Percentiles rank a stretch among this genome's conserved stretches.
phyloP scores from a whole-genome alignment of 2,888 invertebrate genomes.

The Oligia fasciuncula region DNA sequence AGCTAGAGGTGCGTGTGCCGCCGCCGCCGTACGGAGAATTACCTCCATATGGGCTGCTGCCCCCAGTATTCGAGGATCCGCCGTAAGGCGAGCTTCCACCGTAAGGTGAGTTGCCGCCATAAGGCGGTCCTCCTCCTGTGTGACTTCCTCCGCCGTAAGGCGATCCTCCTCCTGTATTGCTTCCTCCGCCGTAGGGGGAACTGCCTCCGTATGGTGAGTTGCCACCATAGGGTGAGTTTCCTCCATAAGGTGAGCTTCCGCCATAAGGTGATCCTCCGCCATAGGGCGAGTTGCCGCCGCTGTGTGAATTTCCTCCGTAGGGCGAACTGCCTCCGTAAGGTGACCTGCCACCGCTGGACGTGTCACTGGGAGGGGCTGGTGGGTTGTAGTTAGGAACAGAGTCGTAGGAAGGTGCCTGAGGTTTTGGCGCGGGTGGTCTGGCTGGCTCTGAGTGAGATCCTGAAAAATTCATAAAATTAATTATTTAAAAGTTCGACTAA shows the following conservation, averaged over 20 bases:
- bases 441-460: conserved; percentile 84
- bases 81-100: conserved; percentile 68
- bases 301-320: conserved; percentile 68
- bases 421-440: conserved; percentile 77
- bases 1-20: conserved; percentile 63
- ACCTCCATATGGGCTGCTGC: conserved; percentile 65
- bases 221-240: conserved; percentile 59
- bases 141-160: conserved; percentile 58
- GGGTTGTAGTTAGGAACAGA: conserved; percentile 84
- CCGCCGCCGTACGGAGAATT: conserved; percentile 64
- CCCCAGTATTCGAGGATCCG: conserved; percentile 62
- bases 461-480: conserved; percentile 66
- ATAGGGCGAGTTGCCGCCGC: conserved; percentile 62
- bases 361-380: conserved; percentile 81
- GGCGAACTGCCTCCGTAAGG: conserved; percentile 63
- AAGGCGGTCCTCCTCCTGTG: conserved; percentile 67
- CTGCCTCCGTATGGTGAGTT: conserved; percentile 54
- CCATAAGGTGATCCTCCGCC: conserved; percentile 63
- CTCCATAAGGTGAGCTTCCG: conserved; percentile 65
- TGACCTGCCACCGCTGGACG: conserved; percentile 58
- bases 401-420: conserved; percentile 79
- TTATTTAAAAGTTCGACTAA: background rate
- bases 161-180: conserved; percentile 40
- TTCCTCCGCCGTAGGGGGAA: conserved; percentile 63
- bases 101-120: conserved; percentile 62